Conservation (phyloP, 2,113 vertebrate genomes). For the Artemisiospiza belli region DNA sequence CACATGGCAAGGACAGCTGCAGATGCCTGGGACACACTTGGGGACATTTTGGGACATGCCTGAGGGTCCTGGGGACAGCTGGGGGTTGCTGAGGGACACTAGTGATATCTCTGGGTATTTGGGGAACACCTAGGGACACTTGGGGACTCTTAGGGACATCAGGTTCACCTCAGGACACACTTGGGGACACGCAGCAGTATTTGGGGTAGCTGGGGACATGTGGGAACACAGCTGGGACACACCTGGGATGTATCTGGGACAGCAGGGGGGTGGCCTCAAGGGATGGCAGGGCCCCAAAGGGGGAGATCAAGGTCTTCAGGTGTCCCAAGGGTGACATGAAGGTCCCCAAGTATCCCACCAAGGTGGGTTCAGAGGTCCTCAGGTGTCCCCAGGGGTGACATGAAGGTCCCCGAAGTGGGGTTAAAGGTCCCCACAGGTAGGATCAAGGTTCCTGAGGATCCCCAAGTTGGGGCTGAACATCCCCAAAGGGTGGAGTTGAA, state of each 20-base stretch:
- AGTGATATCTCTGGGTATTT: not conserved
- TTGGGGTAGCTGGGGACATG: not conserved
- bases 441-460: not conserved
- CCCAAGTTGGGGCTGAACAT: too few relatives aligned
- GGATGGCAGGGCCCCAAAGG: too few relatives aligned
- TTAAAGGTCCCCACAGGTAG: not conserved
- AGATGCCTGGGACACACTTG: not conserved
- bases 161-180: not conserved
- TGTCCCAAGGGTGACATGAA: not conserved
- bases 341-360: not conserved
- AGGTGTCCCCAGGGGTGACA: not conserved
- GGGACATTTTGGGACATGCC: too few relatives aligned
- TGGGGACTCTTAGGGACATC: not conserved
- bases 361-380: accelerated
- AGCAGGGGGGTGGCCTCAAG: not conserved
- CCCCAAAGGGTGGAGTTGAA: not conserved
- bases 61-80: not conserved
- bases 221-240: not conserved
- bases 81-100: not conserved
- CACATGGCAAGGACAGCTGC: not conserved
- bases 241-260: not conserved
- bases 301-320: not conserved
- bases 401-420: not conserved
- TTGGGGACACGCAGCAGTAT: too few relatives aligned
- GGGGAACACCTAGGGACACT: not conserved